These are phyloP conservation scores for Belonocnema kinseyi DNA, from an alignment of 1,140 invertebrate species.

Conservation along the genomic window DNA sequence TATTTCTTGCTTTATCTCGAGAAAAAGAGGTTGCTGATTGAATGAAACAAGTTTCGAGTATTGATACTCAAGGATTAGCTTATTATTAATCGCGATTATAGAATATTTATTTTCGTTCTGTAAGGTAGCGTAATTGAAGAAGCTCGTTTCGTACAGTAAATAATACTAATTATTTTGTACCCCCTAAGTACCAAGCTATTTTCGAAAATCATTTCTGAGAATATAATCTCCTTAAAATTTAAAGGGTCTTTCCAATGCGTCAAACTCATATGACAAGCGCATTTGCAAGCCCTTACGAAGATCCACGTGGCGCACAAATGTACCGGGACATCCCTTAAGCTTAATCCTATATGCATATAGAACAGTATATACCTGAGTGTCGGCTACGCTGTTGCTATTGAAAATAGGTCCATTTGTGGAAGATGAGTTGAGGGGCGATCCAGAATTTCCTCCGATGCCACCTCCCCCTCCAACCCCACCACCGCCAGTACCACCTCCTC, in stretches of 20 bases:
- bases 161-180: too few species aligned
- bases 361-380: slow-evolving; percentile 58
- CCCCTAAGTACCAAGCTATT: background rate
- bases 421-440: slow-evolving; percentile 60
- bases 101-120: too few species aligned
- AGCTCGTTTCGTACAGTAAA: too few species aligned
- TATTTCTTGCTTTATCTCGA: too few species aligned
- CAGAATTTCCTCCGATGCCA: slow-evolving; percentile 57
- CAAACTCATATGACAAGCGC: background rate
- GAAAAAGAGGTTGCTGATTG: too few species aligned
- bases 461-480: slow-evolving; percentile 49
- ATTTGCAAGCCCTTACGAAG: background rate
- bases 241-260: background rate
- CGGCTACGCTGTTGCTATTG: slow-evolving; percentile 56
- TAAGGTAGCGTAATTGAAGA: too few species aligned
- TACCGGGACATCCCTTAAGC: slow-evolving; percentile 13
- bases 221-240: slow-evolving; percentile 1
- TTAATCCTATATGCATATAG: background rate
- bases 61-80: too few species aligned
- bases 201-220: background rate
- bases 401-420: slow-evolving; percentile 59
- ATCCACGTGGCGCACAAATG: slow-evolving; percentile 6
- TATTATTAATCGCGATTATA: too few species aligned
- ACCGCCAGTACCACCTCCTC: slow-evolving; percentile 50
- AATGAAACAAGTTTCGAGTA: too few species aligned